Evolutionary conservation across 2,888 invertebrate genomes (phyloP), one percentile per base, ranked within the genome.

Genomic region (Anaspis maculata): DNA sequence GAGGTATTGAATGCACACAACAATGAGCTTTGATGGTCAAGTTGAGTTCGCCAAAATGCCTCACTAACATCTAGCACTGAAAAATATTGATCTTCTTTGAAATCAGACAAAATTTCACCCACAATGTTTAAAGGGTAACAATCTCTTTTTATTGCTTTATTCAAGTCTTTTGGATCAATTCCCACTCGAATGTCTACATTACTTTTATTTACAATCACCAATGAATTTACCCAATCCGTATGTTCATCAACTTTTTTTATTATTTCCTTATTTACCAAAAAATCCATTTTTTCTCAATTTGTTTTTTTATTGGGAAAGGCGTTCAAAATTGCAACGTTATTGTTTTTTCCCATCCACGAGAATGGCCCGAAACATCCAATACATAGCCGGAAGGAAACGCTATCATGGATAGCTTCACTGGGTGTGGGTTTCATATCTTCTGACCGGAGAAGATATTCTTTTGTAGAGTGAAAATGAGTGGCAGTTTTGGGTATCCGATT

Each of bases 191-290:
- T 14, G 9, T n/a, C 3, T 11, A 33, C 27, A 23, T 34, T 27
- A 6, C n/a, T 25, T 22, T 33, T 38, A n/a, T 34, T 24, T 12
- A 34, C 37, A 15, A 30, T 34, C 2, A 38, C 34, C n/a, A 30
- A 14, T 9, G 22, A 11, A 28, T 35, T 35, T 3, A 39, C 27
- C 32, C 35, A 39, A 22, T 31, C 32, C 4, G 32, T 37, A 1
- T 19, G 32, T 25, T 28, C n/a, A 2, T 31, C 38, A 3, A 46
- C 37, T 35, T 39, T 37, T 28, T 34, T 12, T 13, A 47, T 39
- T 2, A 48, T 42, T 12, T 33, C 25, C 16, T 19, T 9, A 2
- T 16, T 37, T 30, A 44, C 40, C 22, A 45, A 11, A 12, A 38
- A 24, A 6, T 34, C 12, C 25, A 47, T 13, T n/a, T 31, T 37